Conservation (phyloP, 2,797 vertebrate species). For the Crax fasciolata region DNA sequence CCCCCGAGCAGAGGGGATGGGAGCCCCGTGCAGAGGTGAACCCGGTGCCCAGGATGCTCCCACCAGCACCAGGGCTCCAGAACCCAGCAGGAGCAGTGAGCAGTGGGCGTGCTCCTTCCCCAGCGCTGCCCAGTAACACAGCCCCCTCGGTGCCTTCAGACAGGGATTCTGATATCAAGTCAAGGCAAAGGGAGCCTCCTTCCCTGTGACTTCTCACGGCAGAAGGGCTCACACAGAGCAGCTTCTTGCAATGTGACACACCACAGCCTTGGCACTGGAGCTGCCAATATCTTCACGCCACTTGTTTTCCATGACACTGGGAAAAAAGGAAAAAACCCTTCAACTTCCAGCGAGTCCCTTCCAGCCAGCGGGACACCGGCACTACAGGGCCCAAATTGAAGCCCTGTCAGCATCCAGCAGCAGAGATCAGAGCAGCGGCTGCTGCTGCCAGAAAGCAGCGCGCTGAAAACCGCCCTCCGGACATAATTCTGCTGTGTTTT, state of each 20-base stretch:
- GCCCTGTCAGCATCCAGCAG: background rate
- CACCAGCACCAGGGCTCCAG: background rate
- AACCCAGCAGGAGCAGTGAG: background rate
- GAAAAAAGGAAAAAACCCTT: background rate
- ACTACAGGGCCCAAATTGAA: background rate
- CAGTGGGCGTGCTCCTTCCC: accelerated
- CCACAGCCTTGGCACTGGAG: background rate
- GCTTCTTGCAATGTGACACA: background rate
- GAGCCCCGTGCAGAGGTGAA: background rate
- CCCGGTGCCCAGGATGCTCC: too few species aligned
- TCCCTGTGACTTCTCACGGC: background rate
- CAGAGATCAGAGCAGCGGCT: background rate
- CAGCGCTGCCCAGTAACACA: accelerated
- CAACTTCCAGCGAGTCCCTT: background rate
- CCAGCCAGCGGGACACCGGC: slow-evolving; percentile 26
- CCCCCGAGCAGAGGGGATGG: background rate
- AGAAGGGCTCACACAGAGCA: background rate
- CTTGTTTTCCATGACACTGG: slow-evolving; percentile 13
- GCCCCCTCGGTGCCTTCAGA: background rate
- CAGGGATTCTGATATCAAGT: accelerated
- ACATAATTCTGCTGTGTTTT: background rate
- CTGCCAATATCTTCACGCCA: background rate
- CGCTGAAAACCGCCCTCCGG: background rate
- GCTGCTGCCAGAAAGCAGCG: background rate
- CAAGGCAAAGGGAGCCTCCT: background rate